Conservation (phyloP, 2,113 vertebrate genomes). For the Okapia johnstoni region DNA sequence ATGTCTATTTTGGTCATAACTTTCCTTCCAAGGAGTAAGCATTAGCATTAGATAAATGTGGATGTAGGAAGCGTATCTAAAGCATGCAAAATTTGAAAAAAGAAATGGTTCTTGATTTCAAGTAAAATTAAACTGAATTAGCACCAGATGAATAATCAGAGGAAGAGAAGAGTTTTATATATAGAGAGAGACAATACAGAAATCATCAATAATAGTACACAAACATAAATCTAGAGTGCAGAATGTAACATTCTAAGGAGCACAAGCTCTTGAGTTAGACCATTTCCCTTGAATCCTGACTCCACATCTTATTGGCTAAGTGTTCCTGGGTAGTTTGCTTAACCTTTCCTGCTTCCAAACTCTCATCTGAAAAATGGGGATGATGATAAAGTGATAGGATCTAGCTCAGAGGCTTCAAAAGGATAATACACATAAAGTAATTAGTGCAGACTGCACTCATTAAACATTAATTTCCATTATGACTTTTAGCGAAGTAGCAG, state of each 20-base stretch:
- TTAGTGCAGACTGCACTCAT: background rate
- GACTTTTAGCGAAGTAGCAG: background rate
- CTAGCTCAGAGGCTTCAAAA: background rate
- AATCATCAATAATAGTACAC: background rate
- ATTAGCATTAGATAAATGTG: background rate
- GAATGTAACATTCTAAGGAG: background rate
- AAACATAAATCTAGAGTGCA: background rate
- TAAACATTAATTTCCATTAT: background rate
- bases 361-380: background rate
- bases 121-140: background rate
- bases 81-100: background rate
- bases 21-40: background rate
- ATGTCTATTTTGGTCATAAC: background rate
- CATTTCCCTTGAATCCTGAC: background rate
- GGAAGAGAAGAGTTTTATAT: background rate
- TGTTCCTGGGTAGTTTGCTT: background rate
- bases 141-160: background rate
- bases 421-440: background rate
- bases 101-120: background rate
- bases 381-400: background rate
- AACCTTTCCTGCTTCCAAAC: background rate
- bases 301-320: background rate
- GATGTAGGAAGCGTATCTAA: background rate
- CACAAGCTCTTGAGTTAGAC: background rate
- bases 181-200: background rate